A percentile compares a stretch with the other conserved stretches of the same genome.
These are phyloP conservation scores for Coregonus suidteri DNA, from an alignment of 2,797 vertebrate species.

Conservation along the genomic window DNA sequence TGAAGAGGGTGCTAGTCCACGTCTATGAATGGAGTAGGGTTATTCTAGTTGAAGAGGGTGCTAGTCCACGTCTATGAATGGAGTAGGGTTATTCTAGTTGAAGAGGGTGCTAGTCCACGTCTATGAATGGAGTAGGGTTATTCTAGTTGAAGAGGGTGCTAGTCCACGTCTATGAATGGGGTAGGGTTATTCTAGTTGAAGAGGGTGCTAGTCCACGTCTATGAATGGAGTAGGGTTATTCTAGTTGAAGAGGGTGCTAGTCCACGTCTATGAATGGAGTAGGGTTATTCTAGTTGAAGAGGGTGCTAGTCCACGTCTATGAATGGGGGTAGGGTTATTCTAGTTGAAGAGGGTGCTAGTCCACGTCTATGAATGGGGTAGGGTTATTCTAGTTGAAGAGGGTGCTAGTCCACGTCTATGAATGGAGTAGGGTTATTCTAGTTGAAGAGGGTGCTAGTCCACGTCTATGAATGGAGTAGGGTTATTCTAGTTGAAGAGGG, in stretches of 20 bases:
- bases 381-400: background rate
- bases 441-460: slow-evolving; percentile 58
- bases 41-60: slow-evolving; percentile 6
- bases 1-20: slow-evolving; percentile 58
- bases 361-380: too few species aligned
- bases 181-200: background rate
- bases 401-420: slow-evolving; percentile 59
- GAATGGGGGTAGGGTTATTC: background rate
- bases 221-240: background rate
- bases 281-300: background rate
- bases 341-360: slow-evolving; percentile 59
- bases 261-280: too few species aligned
- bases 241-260: slow-evolving; percentile 59
- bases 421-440: background rate
- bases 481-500: background rate
- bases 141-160: slow-evolving; percentile 59
- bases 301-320: slow-evolving; percentile 59
- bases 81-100: background rate
- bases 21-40: too few species aligned
- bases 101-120: slow-evolving; percentile 58
- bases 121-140: background rate
- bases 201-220: slow-evolving; percentile 59
- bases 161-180: too few species aligned
- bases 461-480: too few species aligned
- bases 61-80: slow-evolving; percentile 56